These are phyloP conservation scores for Takifugu flavidus DNA, from an alignment of 2,113 vertebrate genomes.

Conservation along the genomic window DNA sequence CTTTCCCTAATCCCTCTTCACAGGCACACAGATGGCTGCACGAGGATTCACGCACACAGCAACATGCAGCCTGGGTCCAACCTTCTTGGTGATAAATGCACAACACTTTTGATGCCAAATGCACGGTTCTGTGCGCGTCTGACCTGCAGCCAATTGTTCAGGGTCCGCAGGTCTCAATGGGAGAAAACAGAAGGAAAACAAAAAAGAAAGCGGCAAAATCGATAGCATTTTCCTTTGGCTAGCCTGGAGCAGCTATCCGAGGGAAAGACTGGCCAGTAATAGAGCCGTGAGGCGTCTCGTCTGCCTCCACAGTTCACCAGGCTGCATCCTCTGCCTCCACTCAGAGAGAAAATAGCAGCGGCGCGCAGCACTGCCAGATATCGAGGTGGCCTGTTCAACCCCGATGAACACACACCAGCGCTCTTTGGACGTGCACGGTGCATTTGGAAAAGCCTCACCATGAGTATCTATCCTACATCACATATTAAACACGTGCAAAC, in stretches of 20 bases:
- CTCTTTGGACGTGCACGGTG: not conserved
- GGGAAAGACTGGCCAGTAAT: conserved; percentile 36
- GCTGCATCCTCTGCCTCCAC: conserved; percentile 63
- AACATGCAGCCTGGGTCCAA: too few species aligned
- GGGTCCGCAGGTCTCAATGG: conserved; percentile 22
- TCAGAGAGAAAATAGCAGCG: conserved; percentile 64
- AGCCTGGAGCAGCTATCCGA: conserved; percentile 27
- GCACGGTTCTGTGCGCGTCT: not conserved
- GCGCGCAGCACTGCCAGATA: conserved; percentile 37
- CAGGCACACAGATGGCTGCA: not conserved
- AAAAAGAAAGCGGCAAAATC: conserved; percentile 17
- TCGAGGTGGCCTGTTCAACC: conserved; percentile 35
- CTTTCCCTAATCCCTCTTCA: conserved; percentile 34
- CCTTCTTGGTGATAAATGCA: too few species aligned
- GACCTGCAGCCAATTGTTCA: conserved; percentile 11
- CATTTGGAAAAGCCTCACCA: too few species aligned
- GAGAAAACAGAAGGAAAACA: not conserved
- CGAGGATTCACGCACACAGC: not conserved
- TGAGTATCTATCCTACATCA: too few species aligned
- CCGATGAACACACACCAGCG: conserved; percentile 14
- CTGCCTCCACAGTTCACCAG: conserved; percentile 59
- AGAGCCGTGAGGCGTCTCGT: conserved; percentile 49
- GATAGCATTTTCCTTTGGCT: conserved; percentile 31
- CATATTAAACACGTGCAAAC: too few species aligned
- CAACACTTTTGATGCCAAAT: not conserved